A percentile compares a stretch with the other conserved stretches of the same genome.
phyloP scores from a whole-genome alignment of 2,113 vertebrate genomes.

The Silurus meridionalis region DNA sequence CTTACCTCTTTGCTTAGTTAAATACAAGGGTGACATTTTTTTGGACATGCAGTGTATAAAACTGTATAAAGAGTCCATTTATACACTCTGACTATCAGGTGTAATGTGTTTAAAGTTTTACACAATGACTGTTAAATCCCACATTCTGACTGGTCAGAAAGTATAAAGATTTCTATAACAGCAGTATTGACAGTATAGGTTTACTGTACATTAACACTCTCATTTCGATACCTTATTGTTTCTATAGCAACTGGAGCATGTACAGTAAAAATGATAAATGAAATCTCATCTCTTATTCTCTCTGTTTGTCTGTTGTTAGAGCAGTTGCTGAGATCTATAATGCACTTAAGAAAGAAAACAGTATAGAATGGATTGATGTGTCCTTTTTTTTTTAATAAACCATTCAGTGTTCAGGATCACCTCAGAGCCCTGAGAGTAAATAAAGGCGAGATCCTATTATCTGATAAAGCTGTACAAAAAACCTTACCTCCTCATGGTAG shows the following conservation, averaged over 20 bases:
- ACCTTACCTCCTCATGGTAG: slow-evolving; percentile 47
- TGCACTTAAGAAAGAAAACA: slow-evolving; percentile 38
- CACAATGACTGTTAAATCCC: neutral
- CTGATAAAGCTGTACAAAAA: slow-evolving; percentile 58
- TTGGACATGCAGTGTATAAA: no score
- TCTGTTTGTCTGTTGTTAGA: slow-evolving; percentile 13
- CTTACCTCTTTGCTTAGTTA: no score
- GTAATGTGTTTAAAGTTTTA: neutral
- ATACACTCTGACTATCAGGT: neutral
- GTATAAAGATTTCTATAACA: neutral
- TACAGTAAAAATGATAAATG: neutral
- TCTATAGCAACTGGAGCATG: neutral
- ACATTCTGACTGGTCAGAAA: neutral
- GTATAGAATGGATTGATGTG: slow-evolving; percentile 9
- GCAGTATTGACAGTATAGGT: neutral
- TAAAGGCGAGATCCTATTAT: slow-evolving; percentile 62
- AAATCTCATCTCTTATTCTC: neutral
- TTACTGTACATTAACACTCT: neutral
- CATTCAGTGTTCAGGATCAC: slow-evolving; percentile 46
- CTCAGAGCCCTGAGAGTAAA: slow-evolving; percentile 46
- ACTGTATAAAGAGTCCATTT: neutral
- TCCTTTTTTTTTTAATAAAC: slow-evolving; percentile 29
- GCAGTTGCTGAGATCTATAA: slow-evolving; percentile 31
- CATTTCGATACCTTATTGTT: neutral
- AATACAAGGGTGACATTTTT: no score